Base-by-base conservation (phyloP, 2,113 vertebrate species). In the Poecile atricapillus region DNA sequence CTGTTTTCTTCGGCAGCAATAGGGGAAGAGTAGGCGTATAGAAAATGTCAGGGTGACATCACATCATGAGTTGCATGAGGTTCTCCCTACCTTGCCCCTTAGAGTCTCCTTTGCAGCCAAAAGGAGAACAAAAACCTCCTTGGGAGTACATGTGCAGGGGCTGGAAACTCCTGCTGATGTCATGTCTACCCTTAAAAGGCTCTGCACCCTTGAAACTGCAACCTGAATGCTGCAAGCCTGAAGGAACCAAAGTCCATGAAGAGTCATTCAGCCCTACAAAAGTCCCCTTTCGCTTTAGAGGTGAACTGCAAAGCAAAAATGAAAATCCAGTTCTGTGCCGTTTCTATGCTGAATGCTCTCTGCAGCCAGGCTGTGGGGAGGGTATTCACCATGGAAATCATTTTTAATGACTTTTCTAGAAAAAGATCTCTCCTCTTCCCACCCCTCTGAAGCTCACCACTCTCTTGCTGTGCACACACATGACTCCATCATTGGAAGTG, bases 91-190 rank as follows among this genome's bases (percentile, higher is more conserved):
- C 76, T 96, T 93, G 87, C 90, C 87, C 53, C 83, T 46, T 65
- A 90, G 94, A 74, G 68, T 74, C 91, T 91, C 67, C 90, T 93
- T 58, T 88, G 65, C 82, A 90, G 96, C 93, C 92, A 91, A 97
- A 97, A 98, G 97, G 95, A 97, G 98, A 98, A 98, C 97, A 92
- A 97, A 96, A 97, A 97, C 92, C 87, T 86, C 52, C 87, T 71
- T 9, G 15, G 68, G 59, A 92, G 81, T 93, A 62, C 84, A 96
- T 80, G 67, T 90, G 78, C 73, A 68, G 49, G 47, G 50, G 49
- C 77, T 97, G 97, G 97, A 97, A 98, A 97, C 96, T 97, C 95
- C 97, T 96, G 79, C 83, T 80, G 76, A 95, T 95, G 96, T 97
- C 97, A 90, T 17, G 31, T 74, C 89, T 94, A 81, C 64, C 88